Evolutionary conservation across 64 coral and sea anemone genomes (phyloP).

Genomic region (Montipora capricornis): DNA sequence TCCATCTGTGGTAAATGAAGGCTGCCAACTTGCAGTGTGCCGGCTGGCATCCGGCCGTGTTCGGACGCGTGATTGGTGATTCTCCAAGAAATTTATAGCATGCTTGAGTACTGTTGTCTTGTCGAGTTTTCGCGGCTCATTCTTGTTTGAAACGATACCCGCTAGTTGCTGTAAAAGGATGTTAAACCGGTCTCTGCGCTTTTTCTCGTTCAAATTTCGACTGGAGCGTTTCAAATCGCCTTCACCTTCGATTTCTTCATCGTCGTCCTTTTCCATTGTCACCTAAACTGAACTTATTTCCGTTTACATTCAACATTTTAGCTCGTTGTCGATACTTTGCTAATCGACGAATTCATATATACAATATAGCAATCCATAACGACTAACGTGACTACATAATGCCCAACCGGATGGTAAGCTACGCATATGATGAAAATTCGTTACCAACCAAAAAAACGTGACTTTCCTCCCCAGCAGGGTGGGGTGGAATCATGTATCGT

Average conservation of each 20-base stretch:
- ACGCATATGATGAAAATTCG: neutral
- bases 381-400: neutral
- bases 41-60: neutral
- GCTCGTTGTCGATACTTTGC: neutral
- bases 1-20: constrained; percentile 21
- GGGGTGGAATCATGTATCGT: neutral
- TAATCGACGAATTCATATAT: neutral
- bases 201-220: constrained; percentile 75
- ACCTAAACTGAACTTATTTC: neutral
- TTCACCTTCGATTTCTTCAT: neutral
- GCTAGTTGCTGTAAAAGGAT: constrained; percentile 47
- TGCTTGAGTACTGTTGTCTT: constrained; percentile 61
- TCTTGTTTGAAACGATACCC: constrained; percentile 4
- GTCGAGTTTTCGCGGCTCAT: constrained; percentile 28
- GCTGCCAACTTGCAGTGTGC: constrained; percentile 35
- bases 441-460: neutral
- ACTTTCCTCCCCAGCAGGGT: neutral
- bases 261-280: constrained; percentile 23
- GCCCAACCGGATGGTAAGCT: neutral
- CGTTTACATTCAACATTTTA: constrained; percentile 1
- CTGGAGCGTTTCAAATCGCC: constrained; percentile 42
- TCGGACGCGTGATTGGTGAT: constrained; percentile 23
- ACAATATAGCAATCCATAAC: neutral
- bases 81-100: constrained; percentile 40
- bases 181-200: constrained; percentile 70